Conservation (phyloP, 2,113 vertebrate genomes). For the Synodontis membranacea region DNA sequence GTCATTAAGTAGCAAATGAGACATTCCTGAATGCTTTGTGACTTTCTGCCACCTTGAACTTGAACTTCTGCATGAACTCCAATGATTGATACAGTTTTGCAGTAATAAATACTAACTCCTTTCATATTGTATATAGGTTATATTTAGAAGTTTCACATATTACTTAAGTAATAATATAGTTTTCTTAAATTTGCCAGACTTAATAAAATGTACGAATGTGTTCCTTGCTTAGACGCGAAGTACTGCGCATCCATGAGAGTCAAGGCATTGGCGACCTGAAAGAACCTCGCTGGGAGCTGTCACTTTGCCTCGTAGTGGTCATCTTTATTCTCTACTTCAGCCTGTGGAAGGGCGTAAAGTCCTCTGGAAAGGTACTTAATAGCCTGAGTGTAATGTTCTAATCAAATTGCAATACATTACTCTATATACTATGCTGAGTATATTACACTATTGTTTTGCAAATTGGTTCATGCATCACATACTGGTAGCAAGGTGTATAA, state of each 20-base stretch:
- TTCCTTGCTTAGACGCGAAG: conserved; percentile 77
- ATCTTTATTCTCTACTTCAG: conserved; percentile 94
- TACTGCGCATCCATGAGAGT: conserved; percentile 90
- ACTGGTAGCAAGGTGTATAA: neutral
- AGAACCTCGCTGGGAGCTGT: conserved; percentile 87
- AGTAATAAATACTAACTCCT: neutral
- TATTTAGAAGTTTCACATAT: neutral
- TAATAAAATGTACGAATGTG: neutral
- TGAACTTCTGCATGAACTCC: neutral
- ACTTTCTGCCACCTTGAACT: conserved; percentile 5
- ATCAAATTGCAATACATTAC: neutral
- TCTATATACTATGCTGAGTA: neutral
- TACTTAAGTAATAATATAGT: neutral
- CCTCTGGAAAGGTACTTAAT: conserved; percentile 90
- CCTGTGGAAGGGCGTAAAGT: conserved; percentile 98
- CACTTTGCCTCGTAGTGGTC: conserved; percentile 86
- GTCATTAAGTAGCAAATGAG: conserved; percentile 1
- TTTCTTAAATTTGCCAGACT: neutral
- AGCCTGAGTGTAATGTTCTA: neutral
- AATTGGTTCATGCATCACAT: neutral
- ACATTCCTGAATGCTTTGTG: neutral
- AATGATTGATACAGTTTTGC: neutral
- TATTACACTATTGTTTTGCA: neutral
- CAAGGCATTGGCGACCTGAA: conserved; percentile 88
- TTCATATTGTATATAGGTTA: too few relatives aligned